Evolutionary conservation across 1,140 invertebrate species (phyloP).

Genomic region (Hydropsyche tenuis): DNA sequence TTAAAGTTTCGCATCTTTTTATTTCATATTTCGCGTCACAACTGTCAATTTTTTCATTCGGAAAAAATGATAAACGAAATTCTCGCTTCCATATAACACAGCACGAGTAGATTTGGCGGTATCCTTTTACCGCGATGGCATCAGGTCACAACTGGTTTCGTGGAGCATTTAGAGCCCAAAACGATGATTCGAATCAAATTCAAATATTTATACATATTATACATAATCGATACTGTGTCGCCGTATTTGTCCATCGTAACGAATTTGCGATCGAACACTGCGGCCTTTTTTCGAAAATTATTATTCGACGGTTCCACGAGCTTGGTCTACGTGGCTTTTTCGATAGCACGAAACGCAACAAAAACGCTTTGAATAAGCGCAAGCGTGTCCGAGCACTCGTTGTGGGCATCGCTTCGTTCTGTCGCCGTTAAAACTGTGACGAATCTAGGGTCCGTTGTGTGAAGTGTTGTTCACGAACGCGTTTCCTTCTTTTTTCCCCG

Average conservation of each 20-base stretch:
- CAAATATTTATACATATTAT: constrained; percentile 15
- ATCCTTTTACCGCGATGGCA: constrained; percentile 25
- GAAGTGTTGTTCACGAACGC: constrained; percentile 42
- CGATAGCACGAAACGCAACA: not conserved
- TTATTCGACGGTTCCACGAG: no score
- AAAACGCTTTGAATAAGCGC: constrained; percentile 25
- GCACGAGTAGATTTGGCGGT: constrained; percentile 36
- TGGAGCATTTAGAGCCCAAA: constrained; percentile 20
- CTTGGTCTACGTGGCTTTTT: no score
- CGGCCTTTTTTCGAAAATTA: no score
- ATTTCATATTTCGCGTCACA: not conserved
- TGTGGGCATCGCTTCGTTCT: constrained; percentile 41
- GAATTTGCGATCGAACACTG: no score
- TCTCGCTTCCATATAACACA: constrained; percentile 25
- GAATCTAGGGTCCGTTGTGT: constrained; percentile 48
- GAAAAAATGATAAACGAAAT: constrained; percentile 24
- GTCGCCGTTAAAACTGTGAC: constrained; percentile 47
- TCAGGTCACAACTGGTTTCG: constrained; percentile 34
- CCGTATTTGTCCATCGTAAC: no score
- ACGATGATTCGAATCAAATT: constrained; percentile 1
- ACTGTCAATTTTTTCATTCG: not conserved
- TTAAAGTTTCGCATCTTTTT: no score
- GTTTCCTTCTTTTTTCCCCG: constrained; percentile 43
- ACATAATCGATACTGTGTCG: no score
- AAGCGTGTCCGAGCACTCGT: constrained; percentile 10